Conservation (phyloP, 2,113 vertebrate species). For the Pimephales promelas region DNA sequence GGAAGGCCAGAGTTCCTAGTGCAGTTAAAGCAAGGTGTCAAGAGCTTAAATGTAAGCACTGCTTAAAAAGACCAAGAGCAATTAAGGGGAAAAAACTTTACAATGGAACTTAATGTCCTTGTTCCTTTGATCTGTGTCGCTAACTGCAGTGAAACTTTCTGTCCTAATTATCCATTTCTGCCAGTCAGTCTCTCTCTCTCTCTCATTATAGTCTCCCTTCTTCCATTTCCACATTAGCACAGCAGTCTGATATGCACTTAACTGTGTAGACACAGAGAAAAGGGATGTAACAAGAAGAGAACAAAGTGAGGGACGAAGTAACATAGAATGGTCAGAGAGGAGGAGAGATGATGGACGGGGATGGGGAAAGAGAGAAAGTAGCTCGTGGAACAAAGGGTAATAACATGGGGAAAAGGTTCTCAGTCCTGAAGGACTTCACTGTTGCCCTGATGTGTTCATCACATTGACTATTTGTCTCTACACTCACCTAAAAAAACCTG, state of each 20-base stretch:
- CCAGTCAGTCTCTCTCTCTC: conserved; percentile 75
- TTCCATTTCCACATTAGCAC: conserved; percentile 76
- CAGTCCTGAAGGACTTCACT: conserved; percentile 50
- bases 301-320: conserved; percentile 30
- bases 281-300: neutral
- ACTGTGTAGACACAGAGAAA: conserved; percentile 59
- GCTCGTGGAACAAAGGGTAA: conserved; percentile 2
- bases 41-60: conserved; percentile 62
- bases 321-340: conserved; percentile 54
- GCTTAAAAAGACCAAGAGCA: conserved; percentile 66
- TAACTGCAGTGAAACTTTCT: conserved; percentile 75
- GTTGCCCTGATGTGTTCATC: conserved; percentile 66
- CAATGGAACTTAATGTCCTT: conserved; percentile 79
- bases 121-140: conserved; percentile 73
- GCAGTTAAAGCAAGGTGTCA: conserved; percentile 65
- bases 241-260: conserved; percentile 76
- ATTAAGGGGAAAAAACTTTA: conserved; percentile 65
- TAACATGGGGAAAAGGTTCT: conserved; percentile 51
- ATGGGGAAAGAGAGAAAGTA: conserved; percentile 46
- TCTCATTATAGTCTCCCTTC: conserved; percentile 76
- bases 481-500: conserved; percentile 57
- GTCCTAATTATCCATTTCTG: conserved; percentile 84
- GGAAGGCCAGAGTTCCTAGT: conserved; percentile 65
- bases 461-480: conserved; percentile 66
- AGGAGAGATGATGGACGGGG: conserved; percentile 17